These are phyloP conservation scores for Muscina levida DNA, from an alignment of 2,888 invertebrate genomes.

Conservation along the genomic window DNA sequence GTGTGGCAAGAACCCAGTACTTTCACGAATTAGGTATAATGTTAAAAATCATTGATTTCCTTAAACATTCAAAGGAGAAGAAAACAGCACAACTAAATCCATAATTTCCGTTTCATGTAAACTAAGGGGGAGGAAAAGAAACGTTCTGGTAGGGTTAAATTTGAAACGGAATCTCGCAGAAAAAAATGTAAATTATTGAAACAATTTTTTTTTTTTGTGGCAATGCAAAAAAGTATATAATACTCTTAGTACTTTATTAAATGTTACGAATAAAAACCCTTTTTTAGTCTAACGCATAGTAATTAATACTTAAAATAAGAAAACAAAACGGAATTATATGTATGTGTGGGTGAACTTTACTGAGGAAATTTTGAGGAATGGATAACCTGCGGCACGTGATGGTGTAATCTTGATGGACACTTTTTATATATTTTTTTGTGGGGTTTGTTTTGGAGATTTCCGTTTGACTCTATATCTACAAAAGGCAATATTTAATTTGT, in stretches of 20 bases:
- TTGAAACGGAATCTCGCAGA: slow-evolving; percentile 8
- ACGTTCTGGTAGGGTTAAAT: background rate
- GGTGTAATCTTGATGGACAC: too few species aligned
- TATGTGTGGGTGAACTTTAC: background rate
- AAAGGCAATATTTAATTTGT: too few species aligned
- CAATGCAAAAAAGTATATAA: slow-evolving; percentile 22
- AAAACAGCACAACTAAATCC: slow-evolving; percentile 46
- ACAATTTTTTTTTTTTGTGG: slow-evolving; percentile 18
- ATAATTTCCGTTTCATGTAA: slow-evolving; percentile 37
- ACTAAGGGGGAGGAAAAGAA: background rate
- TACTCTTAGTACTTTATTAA: slow-evolving; percentile 66
- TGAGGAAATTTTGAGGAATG: background rate
- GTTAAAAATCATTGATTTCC: slow-evolving; percentile 29
- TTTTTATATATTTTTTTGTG: background rate
- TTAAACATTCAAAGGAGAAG: slow-evolving; percentile 28
- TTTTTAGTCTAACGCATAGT: slow-evolving; percentile 64
- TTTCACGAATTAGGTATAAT: slow-evolving; percentile 29
- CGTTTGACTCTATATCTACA: too few species aligned
- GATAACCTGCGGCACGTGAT: background rate
- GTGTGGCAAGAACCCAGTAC: slow-evolving; percentile 33
- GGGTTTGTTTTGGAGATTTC: too few species aligned
- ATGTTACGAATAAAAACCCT: slow-evolving; percentile 61
- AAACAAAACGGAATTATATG: slow-evolving; percentile 26
- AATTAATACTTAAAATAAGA: slow-evolving; percentile 64
- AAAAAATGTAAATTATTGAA: slow-evolving; percentile 16